Conservation (phyloP, 2,888 invertebrate genomes). For the Biston betularia region DNA sequence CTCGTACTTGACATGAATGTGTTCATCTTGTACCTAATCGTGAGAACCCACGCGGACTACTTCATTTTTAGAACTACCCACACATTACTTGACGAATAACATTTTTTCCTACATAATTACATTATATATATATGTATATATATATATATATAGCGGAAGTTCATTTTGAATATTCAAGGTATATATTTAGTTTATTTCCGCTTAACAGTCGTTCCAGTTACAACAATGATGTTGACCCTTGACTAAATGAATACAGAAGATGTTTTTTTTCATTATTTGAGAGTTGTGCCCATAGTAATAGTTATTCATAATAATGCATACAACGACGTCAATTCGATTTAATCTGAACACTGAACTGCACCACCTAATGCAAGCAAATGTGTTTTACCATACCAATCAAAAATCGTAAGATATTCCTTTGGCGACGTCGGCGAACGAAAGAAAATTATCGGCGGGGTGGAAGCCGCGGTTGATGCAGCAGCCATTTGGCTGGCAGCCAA, state of each 20-base stretch:
- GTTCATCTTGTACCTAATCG: conserved; percentile 37
- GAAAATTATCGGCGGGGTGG: conserved; percentile 66
- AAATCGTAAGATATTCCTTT: conserved; percentile 54
- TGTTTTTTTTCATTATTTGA: too few species aligned
- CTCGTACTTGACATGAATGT: conserved; percentile 43
- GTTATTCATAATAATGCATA: too few species aligned
- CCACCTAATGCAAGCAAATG: conserved; percentile 44
- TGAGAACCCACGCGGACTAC: not conserved
- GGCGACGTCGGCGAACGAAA: conserved; percentile 60
- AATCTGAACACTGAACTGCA: conserved; percentile 33
- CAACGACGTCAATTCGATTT: too few species aligned
- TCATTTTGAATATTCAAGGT: too few species aligned
- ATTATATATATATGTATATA: too few species aligned
- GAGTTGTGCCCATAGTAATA: too few species aligned
- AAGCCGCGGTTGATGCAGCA: conserved; percentile 69
- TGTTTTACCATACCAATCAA: conserved; percentile 48
- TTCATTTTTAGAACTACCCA: conserved; percentile 13
- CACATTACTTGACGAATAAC: conserved; percentile 4
- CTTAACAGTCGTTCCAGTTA: too few species aligned
- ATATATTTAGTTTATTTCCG: too few species aligned
- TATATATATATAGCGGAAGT: too few species aligned
- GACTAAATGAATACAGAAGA: too few species aligned
- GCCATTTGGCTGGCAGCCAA: conserved; percentile 76
- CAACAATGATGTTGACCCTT: too few species aligned
- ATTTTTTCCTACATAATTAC: not conserved